phyloP scores from a whole-genome alignment of 2,113 vertebrate genomes.

The Gila orcuttii region DNA sequence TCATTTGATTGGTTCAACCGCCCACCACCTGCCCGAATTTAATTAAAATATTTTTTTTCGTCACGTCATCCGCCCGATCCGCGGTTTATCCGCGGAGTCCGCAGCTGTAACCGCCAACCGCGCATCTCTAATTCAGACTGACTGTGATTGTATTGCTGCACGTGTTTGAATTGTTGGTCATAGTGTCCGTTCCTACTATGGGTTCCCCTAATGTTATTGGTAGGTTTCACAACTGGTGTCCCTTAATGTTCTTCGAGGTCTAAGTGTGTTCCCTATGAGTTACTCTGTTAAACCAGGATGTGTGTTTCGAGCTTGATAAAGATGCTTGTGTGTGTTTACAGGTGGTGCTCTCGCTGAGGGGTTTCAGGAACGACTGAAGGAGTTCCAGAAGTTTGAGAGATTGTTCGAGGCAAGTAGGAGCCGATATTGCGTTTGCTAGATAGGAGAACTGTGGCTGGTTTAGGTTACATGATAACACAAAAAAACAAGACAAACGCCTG shows the following conservation, averaged over 20 bases:
- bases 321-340: constrained; percentile 60
- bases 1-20: too few species aligned
- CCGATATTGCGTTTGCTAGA: too few species aligned
- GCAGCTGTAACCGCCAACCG: too few species aligned
- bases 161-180: background rate
- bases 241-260: background rate
- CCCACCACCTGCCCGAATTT: too few species aligned
- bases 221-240: background rate
- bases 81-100: too few species aligned
- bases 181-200: too few species aligned
- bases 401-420: constrained; percentile 89
- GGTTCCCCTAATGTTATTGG: background rate
- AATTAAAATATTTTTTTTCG: too few species aligned
- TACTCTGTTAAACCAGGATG: background rate
- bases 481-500: background rate
- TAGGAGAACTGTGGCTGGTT: background rate
- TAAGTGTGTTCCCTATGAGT: background rate
- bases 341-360: constrained; percentile 94
- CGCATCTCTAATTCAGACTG: too few species aligned
- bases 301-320: background rate
- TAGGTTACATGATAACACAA: background rate
- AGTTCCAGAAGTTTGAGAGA: constrained; percentile 95
- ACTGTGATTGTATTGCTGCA: background rate
- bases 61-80: too few species aligned
- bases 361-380: constrained; percentile 91